Evolutionary conservation across 64 coral and sea anemone genomes (phyloP), one percentile per base, ranked within the genome.

Genomic region (Actinia tenebrosa): DNA sequence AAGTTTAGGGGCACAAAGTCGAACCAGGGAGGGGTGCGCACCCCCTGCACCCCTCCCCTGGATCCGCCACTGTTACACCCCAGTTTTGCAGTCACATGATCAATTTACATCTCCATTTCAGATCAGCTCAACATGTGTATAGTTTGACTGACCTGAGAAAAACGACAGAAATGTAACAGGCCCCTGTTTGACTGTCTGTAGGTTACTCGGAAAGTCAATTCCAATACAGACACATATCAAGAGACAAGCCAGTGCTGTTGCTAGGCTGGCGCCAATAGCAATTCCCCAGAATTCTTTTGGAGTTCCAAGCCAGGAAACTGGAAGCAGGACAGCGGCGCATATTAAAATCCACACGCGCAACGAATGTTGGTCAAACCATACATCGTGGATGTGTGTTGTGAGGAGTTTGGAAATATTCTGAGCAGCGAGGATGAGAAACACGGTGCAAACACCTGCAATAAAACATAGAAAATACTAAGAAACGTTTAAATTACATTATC

Each of bases 211-310:
- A 23, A 87, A 83, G n/a, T 98, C 89, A 20, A 94, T 85, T 9
- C 47, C 92, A 82, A 98, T 94, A 44, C 84, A 78, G 16, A 92
- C 89, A 18, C 89, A 89, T 17, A 94, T 98, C 52, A 98, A 52
- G 1, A 98, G 23, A 89, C 95, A 98, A 5, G 95, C 95, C 44
- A 92, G 56, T 37, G 95, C 89, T 10, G 95, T 98, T 17, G 92
- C 92, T 3, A 91, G 15, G 66, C 92, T 98, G 8, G 95, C 95
- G 14, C 92, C 87, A 30, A 98, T 81, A 1, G 95, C 95, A 52
- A 98, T 93, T 45, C 86, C 89, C 95, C 95, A 98, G 80, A 98
- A 98, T 52, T 98, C 92, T 79, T 92, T 98, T 16, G 95, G 95
- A 60, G 95, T 98, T 8, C 95, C 92, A 6, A 98, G 87, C 95